Conservation (phyloP, 2,113 vertebrate genomes). For the Actinemys pallida region DNA sequence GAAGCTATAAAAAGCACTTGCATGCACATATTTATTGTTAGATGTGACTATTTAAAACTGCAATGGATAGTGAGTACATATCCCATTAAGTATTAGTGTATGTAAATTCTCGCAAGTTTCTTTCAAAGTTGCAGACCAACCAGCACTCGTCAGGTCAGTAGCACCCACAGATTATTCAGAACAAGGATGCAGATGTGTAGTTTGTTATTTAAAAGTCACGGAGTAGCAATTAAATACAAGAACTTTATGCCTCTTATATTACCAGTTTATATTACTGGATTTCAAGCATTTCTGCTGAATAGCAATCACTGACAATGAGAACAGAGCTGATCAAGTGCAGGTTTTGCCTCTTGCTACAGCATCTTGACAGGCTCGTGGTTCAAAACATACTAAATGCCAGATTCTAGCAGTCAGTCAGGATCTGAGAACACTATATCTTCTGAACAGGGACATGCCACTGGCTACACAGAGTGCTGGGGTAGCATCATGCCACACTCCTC, state of each 20-base stretch:
- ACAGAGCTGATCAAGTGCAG: not conserved
- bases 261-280: not conserved
- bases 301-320: not conserved
- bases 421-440: not conserved
- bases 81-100: not conserved
- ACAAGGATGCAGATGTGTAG: not conserved
- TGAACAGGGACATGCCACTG: not conserved
- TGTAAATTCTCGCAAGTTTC: not conserved
- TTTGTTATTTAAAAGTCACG: not conserved
- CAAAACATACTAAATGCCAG: not conserved
- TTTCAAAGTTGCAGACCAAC: not conserved
- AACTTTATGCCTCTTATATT: not conserved
- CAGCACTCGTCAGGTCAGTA: not conserved
- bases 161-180: not conserved
- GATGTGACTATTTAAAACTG: not conserved
- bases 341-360: not conserved
- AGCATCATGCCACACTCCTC: not conserved
- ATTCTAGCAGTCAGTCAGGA: slow-evolving; percentile 10
- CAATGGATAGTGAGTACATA: not conserved
- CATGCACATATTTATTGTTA: not conserved
- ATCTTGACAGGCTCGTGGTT: not conserved
- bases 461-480: not conserved
- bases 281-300: not conserved
- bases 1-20: not conserved
- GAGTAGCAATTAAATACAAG: not conserved